Percentiles rank a stretch among this genome's conserved stretches.
Conservation (phyloP, 2,113 vertebrate genomes). For the Euleptes europaea region DNA sequence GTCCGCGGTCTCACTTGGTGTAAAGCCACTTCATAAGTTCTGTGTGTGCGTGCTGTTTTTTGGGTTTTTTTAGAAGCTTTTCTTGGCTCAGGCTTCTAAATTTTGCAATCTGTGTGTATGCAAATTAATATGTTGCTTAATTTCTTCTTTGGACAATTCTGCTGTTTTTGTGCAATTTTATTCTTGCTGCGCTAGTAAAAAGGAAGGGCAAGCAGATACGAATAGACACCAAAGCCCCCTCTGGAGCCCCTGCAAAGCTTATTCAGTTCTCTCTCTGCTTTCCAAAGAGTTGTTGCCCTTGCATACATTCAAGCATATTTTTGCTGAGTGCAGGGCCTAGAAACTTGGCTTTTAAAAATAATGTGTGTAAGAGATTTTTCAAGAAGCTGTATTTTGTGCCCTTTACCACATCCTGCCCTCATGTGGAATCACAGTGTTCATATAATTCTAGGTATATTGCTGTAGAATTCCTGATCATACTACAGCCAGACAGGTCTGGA, state of each 20-base stretch:
- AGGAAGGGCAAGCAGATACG: background rate
- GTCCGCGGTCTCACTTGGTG: too few relatives aligned
- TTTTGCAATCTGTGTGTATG: background rate
- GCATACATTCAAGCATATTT: background rate
- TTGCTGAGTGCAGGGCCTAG: background rate
- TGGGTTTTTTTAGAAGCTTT: too few relatives aligned
- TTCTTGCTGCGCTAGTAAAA: background rate
- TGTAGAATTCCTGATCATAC: background rate
- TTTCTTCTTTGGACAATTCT: background rate
- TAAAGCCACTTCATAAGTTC: too few relatives aligned
- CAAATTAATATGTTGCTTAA: background rate
- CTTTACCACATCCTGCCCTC: background rate
- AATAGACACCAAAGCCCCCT: background rate
- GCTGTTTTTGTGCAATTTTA: background rate
- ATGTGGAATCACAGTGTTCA: background rate
- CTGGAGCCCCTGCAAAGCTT: background rate
- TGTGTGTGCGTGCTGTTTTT: too few relatives aligned
- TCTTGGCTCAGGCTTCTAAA: background rate
- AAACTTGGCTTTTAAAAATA: background rate
- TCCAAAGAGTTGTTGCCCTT: background rate
- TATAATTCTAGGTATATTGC: background rate
- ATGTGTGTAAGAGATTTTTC: background rate
- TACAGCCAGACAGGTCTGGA: background rate
- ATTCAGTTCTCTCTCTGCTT: background rate
- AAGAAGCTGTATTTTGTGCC: background rate